phyloP scores from a whole-genome alignment of 35 echinoderm and acorn worm genomes.

The Stichopus chloronotus region DNA sequence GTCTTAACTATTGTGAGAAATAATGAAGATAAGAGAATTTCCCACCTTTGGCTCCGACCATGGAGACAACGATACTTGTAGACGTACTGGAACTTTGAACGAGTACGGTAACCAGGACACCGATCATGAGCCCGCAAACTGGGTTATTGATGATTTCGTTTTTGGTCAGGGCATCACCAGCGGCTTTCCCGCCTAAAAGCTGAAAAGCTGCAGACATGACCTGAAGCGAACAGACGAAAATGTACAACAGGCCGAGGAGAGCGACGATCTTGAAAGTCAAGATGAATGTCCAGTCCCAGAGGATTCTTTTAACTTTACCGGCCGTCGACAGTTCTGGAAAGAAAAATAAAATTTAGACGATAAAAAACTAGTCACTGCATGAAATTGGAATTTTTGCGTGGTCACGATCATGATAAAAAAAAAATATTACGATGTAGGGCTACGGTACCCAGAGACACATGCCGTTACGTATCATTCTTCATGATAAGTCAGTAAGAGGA shows the following conservation, averaged over 20 bases:
- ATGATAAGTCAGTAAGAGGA: background rate
- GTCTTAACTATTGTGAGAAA: background rate
- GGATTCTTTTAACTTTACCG: constrained; percentile 61
- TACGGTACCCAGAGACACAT: background rate
- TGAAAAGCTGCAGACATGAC: constrained; percentile 68
- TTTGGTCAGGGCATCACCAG: constrained; percentile 57
- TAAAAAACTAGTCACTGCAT: background rate
- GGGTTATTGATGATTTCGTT: constrained; percentile 68
- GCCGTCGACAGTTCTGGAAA: constrained; percentile 58
- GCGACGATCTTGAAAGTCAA: constrained; percentile 23
- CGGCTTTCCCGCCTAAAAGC: constrained; percentile 60
- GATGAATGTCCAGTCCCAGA: constrained; percentile 41
- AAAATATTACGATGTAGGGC: background rate
- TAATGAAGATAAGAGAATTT: background rate
- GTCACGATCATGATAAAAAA: background rate
- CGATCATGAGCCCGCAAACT: constrained; percentile 75
- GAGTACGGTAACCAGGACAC: constrained; percentile 74
- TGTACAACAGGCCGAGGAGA: constrained; percentile 56
- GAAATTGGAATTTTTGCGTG: background rate
- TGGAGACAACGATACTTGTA: constrained; percentile 71
- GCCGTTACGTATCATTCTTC: background rate
- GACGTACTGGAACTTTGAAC: constrained; percentile 83
- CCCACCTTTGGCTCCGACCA: constrained; percentile 66
- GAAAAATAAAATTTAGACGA: background rate
- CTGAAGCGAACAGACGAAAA: constrained; percentile 73